These are phyloP conservation scores for Hippocampus comes DNA, from an alignment of 2,113 vertebrate genomes.

Conservation along the genomic window DNA sequence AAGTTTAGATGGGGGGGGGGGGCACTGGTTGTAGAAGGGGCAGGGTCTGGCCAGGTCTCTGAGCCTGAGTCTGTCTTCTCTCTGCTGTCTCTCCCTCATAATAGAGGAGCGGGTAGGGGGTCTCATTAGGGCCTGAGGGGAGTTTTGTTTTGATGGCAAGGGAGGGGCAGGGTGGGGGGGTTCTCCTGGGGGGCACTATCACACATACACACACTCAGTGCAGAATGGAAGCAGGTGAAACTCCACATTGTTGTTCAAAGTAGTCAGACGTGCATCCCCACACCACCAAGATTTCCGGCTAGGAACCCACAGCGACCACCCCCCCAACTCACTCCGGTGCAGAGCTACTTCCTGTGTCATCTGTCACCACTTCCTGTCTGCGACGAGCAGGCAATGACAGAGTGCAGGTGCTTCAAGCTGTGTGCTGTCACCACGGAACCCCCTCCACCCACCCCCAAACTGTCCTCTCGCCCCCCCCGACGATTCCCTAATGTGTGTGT, in stretches of 20 bases:
- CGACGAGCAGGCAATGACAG: conserved; percentile 66
- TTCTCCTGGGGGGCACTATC: conserved; percentile 51
- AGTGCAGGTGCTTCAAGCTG: conserved; percentile 58
- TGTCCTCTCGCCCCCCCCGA: background rate
- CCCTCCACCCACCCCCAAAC: background rate
- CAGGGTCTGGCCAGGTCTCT: conserved; percentile 44
- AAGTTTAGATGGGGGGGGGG: background rate
- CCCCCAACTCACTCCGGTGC: background rate
- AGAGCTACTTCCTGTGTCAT: conserved; percentile 64
- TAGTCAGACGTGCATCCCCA: background rate
- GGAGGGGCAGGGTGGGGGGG: conserved; percentile 16
- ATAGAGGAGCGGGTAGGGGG: conserved; percentile 60
- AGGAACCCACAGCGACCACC: background rate
- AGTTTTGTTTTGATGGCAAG: conserved; percentile 28
- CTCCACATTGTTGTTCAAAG: background rate
- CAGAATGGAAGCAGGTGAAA: conserved; percentile 31
- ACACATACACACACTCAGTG: conserved; percentile 29
- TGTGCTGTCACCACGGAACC: conserved; percentile 50
- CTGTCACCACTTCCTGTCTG: conserved; percentile 73
- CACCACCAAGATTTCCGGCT: background rate
- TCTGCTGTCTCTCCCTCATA: conserved; percentile 55
- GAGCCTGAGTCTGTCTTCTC: conserved; percentile 50
- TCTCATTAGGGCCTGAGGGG: conserved; percentile 61
- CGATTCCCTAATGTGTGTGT: too few relatives aligned
- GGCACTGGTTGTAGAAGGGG: background rate